phyloP scores from a whole-genome alignment of 2,888 invertebrate genomes.

The Cepaea hortensis region DNA sequence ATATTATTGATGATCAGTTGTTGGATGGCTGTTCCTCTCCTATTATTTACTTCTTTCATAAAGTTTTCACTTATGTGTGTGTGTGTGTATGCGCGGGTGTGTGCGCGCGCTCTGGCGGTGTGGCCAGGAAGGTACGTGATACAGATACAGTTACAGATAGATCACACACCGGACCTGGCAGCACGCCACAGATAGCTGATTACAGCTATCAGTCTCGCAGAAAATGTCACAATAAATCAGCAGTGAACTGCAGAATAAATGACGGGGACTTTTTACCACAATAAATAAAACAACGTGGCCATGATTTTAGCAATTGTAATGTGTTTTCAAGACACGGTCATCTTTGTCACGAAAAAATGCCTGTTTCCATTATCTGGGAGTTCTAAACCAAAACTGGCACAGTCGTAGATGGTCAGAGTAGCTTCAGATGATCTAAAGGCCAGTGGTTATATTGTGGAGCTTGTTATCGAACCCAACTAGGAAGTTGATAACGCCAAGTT shows the following conservation, averaged over 20 bases:
- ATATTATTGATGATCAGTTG: no score
- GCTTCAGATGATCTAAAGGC: background rate
- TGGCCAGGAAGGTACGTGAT: no score
- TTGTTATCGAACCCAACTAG: constrained; percentile 10
- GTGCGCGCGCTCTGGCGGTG: no score
- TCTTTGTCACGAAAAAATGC: background rate
- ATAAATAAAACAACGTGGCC: no score
- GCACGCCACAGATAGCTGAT: background rate
- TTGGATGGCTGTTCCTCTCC: no score
- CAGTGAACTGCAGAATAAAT: background rate
- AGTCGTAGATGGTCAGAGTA: background rate
- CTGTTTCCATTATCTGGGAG: background rate
- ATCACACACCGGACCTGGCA: no score
- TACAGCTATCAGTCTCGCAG: background rate
- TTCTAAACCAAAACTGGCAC: background rate
- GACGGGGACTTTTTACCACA: background rate
- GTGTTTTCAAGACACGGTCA: background rate
- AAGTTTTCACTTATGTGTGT: no score
- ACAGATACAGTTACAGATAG: no score
- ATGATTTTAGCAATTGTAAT: no score
- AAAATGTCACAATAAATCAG: background rate
- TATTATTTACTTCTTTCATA: no score
- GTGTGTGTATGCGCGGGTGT: no score
- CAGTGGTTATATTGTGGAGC: background rate
- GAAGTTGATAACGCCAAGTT: constrained; percentile 27